Base-by-base conservation (phyloP, 2,888 invertebrate genomes). In the Rotaria magnacalcarata region DNA sequence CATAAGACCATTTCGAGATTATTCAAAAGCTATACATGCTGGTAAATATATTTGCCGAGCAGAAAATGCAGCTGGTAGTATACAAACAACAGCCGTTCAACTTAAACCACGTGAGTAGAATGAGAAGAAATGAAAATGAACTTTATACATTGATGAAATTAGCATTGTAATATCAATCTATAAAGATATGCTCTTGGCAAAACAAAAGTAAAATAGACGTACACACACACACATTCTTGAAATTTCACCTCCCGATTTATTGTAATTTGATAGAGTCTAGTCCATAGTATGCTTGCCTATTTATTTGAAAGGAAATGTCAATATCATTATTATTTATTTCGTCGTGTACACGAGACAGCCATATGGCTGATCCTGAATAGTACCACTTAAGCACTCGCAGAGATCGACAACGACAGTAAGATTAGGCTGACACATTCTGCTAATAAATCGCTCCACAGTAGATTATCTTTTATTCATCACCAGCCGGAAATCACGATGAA, bases 281-380 rank as follows among this genome's bases (percentile, higher is more conserved):
- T 60, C 19, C 58, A 60, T 27, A 54, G n/a, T 60, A 58, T 58
- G n/a, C 58, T 58, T n/a, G 58, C n/a, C 58, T n/a, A 58, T 58
- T 58, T n/a, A 58, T 58, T 58, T 58, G 58, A 58, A 24, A 58
- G n/a, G 58, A 58, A 58, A 58, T 58, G 58, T 58, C 58, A 58
- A 58, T 58, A 58, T 58, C 58, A 58, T 58, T 58, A 58, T 58
- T 58, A 58, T 58, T 58, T 58, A n/a, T 58, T 58, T 58, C 58
- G 58, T 58, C 58, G 58, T 58, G 24, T 58, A 58, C n/a, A 58
- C 27, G 58, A 60, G 58, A 60, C 27, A 60, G 10, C 27, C 58
- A 27, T 60, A 60, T 60, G 58, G n/a, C 58, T 60, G 27, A 60
- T 60, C 58, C 58, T n/a, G 14, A 27, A 60, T 10, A n/a, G 2